Base-by-base conservation (phyloP, 2,113 vertebrate genomes). In the Sinosuthora webbiana region DNA sequence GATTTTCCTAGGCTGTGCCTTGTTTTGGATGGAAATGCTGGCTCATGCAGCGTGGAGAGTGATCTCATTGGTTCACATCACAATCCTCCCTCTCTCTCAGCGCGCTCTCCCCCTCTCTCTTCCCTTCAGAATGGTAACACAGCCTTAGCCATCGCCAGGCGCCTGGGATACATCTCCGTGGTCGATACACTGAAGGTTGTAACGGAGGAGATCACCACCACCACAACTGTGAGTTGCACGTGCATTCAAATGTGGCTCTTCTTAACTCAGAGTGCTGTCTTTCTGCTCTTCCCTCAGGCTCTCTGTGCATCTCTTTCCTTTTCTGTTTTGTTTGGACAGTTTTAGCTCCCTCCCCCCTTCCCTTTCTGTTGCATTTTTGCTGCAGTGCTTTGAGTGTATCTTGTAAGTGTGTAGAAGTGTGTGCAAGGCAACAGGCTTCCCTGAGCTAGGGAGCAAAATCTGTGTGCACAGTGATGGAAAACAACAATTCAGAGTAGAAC, bases 141-240 rank as follows among this genome's bases (percentile, higher is more conserved):
- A 7, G 99, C 99, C 95, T 97, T 99, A 95, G 99, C 99, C 8
- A 99, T 99, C 37, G 99, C 99, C 42, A 98, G 98, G 88, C 98
- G 99, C 16, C 98, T 99, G 96, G 99, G 99, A 90, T 99, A 99
- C 89, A 99, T 99, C 97, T 99, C 99, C 4, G 99, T 99, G 94
- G 99, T 99, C 39, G 99, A 99, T 94, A 99, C 99, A 4, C 98
- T 99, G 95, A 99, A 99, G 98, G 99, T 99, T 47, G 98, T 99
- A 64, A 99, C 99, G 1, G 99, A 99, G 97, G 99, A 99, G 96
- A 98, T 99, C 76, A 98, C 99, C 91, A 99, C 99, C 55, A 99
- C 99, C 39, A 99, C 99, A 92, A 99, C 99, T 62, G 99, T 99
- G 97, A 98, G 98, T 98, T 87, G 62, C 83, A 62, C 21, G 11